These are phyloP conservation scores for Dipodomys ordii DNA, from an alignment of 2,113 vertebrate genomes.

Conservation along the genomic window DNA sequence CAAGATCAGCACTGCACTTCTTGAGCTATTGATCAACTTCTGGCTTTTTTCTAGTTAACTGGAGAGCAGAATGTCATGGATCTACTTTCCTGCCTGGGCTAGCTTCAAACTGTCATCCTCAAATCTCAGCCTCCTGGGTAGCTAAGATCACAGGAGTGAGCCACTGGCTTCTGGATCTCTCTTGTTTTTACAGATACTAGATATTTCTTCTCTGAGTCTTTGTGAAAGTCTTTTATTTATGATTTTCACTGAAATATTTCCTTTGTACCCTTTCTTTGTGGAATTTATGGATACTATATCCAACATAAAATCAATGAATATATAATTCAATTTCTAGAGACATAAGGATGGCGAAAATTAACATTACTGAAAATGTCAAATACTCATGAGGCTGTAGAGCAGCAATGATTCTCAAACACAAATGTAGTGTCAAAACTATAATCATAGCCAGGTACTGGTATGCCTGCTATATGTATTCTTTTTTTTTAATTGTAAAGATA, in stretches of 20 bases:
- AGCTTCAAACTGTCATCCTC: too few relatives aligned
- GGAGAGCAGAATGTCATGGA: too few relatives aligned
- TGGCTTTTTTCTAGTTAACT: too few relatives aligned
- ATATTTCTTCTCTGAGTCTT: not conserved
- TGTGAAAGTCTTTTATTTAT: not conserved
- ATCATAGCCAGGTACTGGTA: too few relatives aligned
- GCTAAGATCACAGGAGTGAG: too few relatives aligned
- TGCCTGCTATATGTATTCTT: too few relatives aligned
- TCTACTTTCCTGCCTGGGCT: too few relatives aligned
- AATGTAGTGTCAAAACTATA: not conserved
- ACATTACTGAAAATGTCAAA: not conserved
- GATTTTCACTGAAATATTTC: not conserved
- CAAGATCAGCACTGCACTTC: too few relatives aligned
- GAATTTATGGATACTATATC: not conserved
- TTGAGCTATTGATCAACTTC: too few relatives aligned
- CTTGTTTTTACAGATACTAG: not conserved
- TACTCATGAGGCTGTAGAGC: not conserved
- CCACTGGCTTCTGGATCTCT: too few relatives aligned
- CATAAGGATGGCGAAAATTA: not conserved
- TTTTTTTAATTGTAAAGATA: too few relatives aligned
- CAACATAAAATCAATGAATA: not conserved
- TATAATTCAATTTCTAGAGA: not conserved
- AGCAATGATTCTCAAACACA: not conserved
- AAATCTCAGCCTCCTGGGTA: too few relatives aligned
- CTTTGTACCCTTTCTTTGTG: not conserved